A percentile compares a stretch with the other conserved stretches of the same genome.
These are phyloP conservation scores for Melanerpes aurifrons DNA, from an alignment of 2,113 vertebrate genomes.

Conservation along the genomic window DNA sequence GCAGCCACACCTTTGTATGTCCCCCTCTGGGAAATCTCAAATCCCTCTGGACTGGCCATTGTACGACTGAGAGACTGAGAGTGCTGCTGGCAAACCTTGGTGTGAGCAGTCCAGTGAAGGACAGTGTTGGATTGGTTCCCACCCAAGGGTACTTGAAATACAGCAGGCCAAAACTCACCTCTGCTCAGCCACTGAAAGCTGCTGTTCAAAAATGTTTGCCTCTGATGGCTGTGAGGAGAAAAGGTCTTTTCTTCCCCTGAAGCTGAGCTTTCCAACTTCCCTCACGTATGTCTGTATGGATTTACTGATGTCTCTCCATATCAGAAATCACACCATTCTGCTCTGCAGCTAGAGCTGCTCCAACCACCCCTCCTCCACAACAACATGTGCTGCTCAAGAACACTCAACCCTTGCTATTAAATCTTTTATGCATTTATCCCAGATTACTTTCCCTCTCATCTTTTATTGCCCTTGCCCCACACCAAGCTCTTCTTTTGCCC, in stretches of 20 bases:
- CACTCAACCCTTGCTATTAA: neutral
- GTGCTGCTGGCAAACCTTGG: neutral
- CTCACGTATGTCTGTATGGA: rapidly evolving
- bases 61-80: neutral
- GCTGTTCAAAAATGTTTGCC: neutral
- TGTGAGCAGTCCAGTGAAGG: neutral
- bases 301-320: neutral
- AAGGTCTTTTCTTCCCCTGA: neutral
- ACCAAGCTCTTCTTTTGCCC: neutral
- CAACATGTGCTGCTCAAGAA: neutral
- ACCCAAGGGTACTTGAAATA: neutral
- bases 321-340: neutral
- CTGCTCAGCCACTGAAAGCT: neutral
- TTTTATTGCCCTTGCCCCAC: neutral
- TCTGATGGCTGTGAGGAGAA: rapidly evolving
- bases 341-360: neutral
- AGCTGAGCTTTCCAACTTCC: neutral
- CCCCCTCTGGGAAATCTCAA: neutral
- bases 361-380: neutral
- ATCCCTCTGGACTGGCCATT: neutral
- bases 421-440: neutral
- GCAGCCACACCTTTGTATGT: neutral
- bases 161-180: neutral
- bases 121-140: neutral
- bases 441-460: neutral